Evolutionary conservation across 2,113 vertebrate genomes (phyloP).

Genomic region (Oryzias melastigma): DNA sequence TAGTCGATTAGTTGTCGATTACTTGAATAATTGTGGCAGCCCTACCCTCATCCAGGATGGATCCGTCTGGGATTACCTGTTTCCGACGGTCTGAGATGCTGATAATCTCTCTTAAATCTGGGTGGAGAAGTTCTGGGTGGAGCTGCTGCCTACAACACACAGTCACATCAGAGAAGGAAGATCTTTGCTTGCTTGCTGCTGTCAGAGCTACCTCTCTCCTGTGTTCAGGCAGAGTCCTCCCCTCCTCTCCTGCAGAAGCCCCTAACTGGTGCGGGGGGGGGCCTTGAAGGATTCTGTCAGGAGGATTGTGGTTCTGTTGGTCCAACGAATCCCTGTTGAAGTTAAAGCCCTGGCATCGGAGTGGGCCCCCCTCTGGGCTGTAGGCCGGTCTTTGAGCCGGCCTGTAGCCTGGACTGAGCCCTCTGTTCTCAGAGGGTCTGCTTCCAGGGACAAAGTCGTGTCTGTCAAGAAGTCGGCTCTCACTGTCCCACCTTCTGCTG

Average conservation of each 20-base stretch:
- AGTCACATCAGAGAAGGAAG: too few species aligned
- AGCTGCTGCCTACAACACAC: constrained; percentile 22
- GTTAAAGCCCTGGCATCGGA: not conserved
- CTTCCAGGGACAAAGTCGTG: not conserved
- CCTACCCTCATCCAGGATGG: too few species aligned
- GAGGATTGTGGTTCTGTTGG: too few species aligned
- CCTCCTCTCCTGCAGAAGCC: constrained; percentile 20
- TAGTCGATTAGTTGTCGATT: too few species aligned
- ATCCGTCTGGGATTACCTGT: constrained; percentile 21
- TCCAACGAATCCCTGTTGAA: not conserved
- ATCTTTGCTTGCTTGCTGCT: too few species aligned
- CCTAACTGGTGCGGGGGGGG: too few species aligned
- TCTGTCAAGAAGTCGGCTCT: not conserved
- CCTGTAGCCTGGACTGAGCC: constrained; percentile 9
- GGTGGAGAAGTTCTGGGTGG: constrained; percentile 43
- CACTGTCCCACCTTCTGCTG: constrained; percentile 10
- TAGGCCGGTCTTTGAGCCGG: constrained; percentile 3
- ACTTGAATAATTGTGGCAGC: too few species aligned
- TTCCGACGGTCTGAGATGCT: constrained; percentile 14
- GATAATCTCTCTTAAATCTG: constrained; percentile 33
- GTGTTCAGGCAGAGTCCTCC: constrained; percentile 20
- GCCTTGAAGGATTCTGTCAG: too few species aligned
- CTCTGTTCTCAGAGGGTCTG: not conserved
- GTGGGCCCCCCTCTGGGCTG: constrained; percentile 7
- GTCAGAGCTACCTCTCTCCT: constrained; percentile 38